phyloP scores from a whole-genome alignment of 2,888 invertebrate genomes.

The Rhorus exstirpatorius region DNA sequence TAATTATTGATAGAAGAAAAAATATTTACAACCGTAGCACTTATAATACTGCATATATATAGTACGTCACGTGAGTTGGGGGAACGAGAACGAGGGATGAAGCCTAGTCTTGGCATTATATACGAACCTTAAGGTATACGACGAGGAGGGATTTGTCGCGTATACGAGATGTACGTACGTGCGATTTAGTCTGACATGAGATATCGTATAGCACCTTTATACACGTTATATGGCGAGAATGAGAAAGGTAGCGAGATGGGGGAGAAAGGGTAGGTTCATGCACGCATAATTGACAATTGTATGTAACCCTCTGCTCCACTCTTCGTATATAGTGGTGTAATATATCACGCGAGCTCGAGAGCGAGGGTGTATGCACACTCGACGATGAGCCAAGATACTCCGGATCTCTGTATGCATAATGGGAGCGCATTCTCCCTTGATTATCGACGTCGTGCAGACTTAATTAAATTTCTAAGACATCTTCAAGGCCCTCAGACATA shows the following conservation, averaged over 20 bases:
- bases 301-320: slow-evolving; percentile 41
- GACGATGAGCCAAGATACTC: slow-evolving; percentile 52
- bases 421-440: slow-evolving; percentile 44
- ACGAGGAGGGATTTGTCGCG: slow-evolving; percentile 53
- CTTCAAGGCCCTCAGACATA: slow-evolving; percentile 8
- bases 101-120: slow-evolving; percentile 35
- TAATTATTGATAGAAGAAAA: not conserved
- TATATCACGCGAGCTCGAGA: slow-evolving; percentile 26
- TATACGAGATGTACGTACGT: slow-evolving; percentile 46
- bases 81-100: slow-evolving; percentile 20
- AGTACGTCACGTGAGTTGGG: not conserved
- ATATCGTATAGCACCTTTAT: slow-evolving; percentile 39
- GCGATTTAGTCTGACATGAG: slow-evolving; percentile 46
- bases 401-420: slow-evolving; percentile 53
- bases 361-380: slow-evolving; percentile 14
- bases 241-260: slow-evolving; percentile 35
- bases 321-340: slow-evolving; percentile 42
- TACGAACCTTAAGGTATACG: slow-evolving; percentile 12
- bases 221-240: slow-evolving; percentile 37
- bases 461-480: slow-evolving; percentile 56
- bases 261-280: slow-evolving; percentile 46
- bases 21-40: not conserved
- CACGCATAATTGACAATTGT: slow-evolving; percentile 65
- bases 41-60: not conserved
- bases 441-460: slow-evolving; percentile 50